These are phyloP conservation scores for Synergus japonicus DNA, from an alignment of 2,888 invertebrate species.

Conservation along the genomic window DNA sequence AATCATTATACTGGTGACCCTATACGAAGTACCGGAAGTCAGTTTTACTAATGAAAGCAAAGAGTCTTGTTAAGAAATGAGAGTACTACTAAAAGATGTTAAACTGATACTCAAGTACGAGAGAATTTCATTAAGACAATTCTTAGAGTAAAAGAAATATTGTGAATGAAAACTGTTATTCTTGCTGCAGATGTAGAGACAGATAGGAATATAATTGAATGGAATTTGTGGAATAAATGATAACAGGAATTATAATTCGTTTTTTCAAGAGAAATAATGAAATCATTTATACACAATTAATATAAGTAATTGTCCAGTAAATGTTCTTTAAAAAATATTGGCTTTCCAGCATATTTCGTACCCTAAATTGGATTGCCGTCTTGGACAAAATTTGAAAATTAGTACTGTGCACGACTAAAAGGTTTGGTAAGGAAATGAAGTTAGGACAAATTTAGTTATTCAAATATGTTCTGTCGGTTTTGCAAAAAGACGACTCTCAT, in stretches of 20 bases:
- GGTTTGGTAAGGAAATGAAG: conserved; percentile 21
- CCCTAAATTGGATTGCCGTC: conserved; percentile 6
- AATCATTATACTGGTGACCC: conserved; percentile 30
- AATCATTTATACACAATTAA: not conserved
- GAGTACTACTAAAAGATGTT: not conserved
- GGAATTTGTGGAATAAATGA: not conserved
- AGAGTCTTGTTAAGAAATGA: not conserved
- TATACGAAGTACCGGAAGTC: conserved; percentile 8
- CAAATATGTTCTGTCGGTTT: conserved; percentile 24
- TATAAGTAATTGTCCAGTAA: not conserved
- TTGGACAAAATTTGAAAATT: conserved; percentile 37
- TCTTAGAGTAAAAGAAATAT: not conserved
- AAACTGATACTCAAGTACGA: not conserved
- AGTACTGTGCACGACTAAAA: conserved; percentile 21
- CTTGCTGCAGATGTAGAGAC: not conserved
- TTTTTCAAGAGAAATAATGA: not conserved
- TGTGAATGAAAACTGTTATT: not conserved
- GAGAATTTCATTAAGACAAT: not conserved
- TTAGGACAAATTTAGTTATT: conserved; percentile 40
- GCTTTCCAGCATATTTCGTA: not conserved
- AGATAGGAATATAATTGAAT: no score
- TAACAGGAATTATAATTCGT: not conserved
- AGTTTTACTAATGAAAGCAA: conserved; percentile 23
- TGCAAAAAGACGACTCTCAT: conserved; percentile 23
- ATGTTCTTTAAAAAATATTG: not conserved